A percentile compares a stretch with the other conserved stretches of the same genome.
These are phyloP conservation scores for Euschistus heros DNA, from an alignment of 1,140 invertebrate species.

Conservation along the genomic window DNA sequence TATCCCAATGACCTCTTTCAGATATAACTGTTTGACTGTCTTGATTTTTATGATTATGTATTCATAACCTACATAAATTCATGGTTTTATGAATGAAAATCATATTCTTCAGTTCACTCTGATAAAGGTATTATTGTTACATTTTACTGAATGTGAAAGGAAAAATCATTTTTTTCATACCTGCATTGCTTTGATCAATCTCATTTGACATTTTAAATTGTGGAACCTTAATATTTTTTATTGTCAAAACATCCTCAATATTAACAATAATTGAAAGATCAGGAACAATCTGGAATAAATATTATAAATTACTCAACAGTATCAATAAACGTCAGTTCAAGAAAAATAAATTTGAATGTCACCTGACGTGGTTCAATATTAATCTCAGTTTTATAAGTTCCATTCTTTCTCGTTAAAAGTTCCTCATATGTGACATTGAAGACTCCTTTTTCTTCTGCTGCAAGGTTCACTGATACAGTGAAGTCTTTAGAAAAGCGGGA, in stretches of 20 bases:
- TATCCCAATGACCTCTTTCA: no score
- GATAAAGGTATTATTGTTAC: no score
- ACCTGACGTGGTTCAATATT: slow-evolving; percentile 47
- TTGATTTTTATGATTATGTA: no score
- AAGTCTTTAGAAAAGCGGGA: slow-evolving; percentile 54
- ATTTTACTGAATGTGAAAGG: no score
- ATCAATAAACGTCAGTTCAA: no score
- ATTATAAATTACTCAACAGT: no score
- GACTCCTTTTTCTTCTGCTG: slow-evolving; percentile 42
- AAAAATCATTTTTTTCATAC: no score
- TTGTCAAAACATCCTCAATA: slow-evolving; percentile 44
- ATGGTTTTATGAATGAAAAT: no score
- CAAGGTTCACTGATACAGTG: slow-evolving; percentile 49
- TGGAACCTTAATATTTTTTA: slow-evolving; percentile 43
- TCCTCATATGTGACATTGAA: slow-evolving; percentile 58
- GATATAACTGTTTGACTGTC: no score
- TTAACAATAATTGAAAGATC: slow-evolving; percentile 44
- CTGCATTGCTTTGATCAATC: not conserved
- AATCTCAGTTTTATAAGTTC: slow-evolving; percentile 47
- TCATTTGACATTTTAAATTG: slow-evolving; percentile 48
- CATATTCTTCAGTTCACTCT: no score
- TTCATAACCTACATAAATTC: no score
- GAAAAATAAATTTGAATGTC: slow-evolving; percentile 5
- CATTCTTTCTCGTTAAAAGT: slow-evolving; percentile 42
- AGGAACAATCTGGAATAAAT: slow-evolving; percentile 35